Base-by-base conservation (phyloP, 2,113 vertebrate genomes). In the Theropithecus gelada region DNA sequence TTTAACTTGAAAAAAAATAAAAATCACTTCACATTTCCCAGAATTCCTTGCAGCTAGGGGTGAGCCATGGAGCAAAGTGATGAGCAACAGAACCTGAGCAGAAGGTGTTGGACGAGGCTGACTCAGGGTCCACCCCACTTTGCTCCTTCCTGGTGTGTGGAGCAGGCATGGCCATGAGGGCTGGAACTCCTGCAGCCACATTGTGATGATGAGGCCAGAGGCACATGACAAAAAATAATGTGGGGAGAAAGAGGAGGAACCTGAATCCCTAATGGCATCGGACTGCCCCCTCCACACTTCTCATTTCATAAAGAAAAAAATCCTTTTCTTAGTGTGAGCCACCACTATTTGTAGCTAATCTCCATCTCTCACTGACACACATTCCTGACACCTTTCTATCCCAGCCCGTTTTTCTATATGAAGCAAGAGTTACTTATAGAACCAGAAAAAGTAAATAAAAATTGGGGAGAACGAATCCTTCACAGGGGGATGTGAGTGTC, bases 401-500 rank as follows among this genome's bases (percentile, higher is more conserved):
- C 30, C 2, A 12, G 10, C 20, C 38, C 3, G 0, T 18, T 92
- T 48, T 45, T 87, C 70, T 57, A 43, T 1, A 14, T 3, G 11
- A 73, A 38, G 32, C 20, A 23, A 72, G 22, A 66, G 27, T 84
- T 79, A n/a, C 40, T 50, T 68, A 68, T 0, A 72, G 59, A 50
- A 64, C 20, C 35, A 85, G 92, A 64, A 52, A 45, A 50, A 72
- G 70, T 35, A 50, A 57, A 43, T 22, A 45, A 59, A 35, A 75
- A n/a, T 79, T 11, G 73, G 25, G 25, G 22, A 52, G 73, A 50
- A n/a, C 2, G 2, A 12, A 13, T 10, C 35, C 66, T 48, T 48
- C 43, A 1, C 8, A 1, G 20, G 59, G 38, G 18, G 64, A 8
- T 0, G 6, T 2, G 22, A 55, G 2, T 13, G 13, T 9, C 17